Evolutionary conservation across 1,140 invertebrate species (phyloP).

Genomic region (Arion vulgaris): DNA sequence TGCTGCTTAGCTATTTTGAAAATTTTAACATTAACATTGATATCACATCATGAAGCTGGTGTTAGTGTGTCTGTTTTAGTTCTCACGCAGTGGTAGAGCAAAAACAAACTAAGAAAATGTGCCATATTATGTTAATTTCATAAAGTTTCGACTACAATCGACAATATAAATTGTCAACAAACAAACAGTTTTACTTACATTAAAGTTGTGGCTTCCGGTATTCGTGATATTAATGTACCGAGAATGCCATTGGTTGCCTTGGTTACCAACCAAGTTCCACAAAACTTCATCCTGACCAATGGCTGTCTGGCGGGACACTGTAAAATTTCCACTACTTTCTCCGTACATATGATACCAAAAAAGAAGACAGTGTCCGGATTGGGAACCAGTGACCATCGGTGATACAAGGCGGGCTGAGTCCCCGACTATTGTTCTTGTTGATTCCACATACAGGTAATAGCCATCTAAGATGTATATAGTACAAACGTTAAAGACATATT

Average conservation of each 20-base stretch:
- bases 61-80: too few relatives aligned
- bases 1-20: too few relatives aligned
- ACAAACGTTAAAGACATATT: too few relatives aligned
- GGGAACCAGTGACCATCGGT: slow-evolving; percentile 2
- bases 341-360: slow-evolving; percentile 44
- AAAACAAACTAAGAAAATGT: too few relatives aligned
- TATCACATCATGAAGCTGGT: too few relatives aligned
- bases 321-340: slow-evolving; percentile 10
- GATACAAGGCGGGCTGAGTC: slow-evolving; percentile 25
- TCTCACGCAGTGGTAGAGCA: too few relatives aligned
- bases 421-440: slow-evolving; percentile 70
- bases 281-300: slow-evolving; percentile 14
- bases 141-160: too few relatives aligned
- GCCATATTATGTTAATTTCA: too few relatives aligned
- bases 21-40: too few relatives aligned
- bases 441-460: slow-evolving; percentile 85
- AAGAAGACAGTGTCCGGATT: slow-evolving; percentile 6
- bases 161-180: too few relatives aligned
- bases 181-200: slow-evolving; percentile 1
- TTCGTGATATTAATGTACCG: slow-evolving; percentile 2
- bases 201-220: not conserved
- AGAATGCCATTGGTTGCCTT: slow-evolving; percentile 18
- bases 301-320: slow-evolving; percentile 13
- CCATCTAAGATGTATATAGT: slow-evolving; percentile 66
- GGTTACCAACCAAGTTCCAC: slow-evolving; percentile 8